Percentiles rank a stretch among this genome's conserved stretches.
These are phyloP conservation scores for Cliona cf. orientalis DNA, from an alignment of 37 sponge, comb jelly and placozoan genomes.

Conservation along the genomic window DNA sequence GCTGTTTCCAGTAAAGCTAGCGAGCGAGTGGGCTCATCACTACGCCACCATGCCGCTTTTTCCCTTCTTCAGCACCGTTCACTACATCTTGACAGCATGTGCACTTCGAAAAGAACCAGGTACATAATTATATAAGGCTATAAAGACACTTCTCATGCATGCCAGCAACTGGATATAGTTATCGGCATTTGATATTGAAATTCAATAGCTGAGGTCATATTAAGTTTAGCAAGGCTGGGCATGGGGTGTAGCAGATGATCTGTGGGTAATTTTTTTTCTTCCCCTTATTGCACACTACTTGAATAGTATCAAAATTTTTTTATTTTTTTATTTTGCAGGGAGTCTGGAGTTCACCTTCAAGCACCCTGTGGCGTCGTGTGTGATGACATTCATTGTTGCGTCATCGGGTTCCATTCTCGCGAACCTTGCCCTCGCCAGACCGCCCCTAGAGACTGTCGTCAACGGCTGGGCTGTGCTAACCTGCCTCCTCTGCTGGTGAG, in stretches of 20 bases:
- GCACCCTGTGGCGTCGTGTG: constrained; percentile 76
- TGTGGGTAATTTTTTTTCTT: background rate
- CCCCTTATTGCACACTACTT: background rate
- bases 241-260: too few relatives aligned
- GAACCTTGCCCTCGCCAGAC: constrained; percentile 53
- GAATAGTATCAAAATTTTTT: background rate
- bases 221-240: too few relatives aligned
- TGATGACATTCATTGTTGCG: constrained; percentile 38
- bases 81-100: constrained; percentile 52
- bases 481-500: constrained; percentile 42
- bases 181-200: too few relatives aligned
- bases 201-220: too few relatives aligned
- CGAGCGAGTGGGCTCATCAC: constrained; percentile 7
- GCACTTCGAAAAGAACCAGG: constrained; percentile 63
- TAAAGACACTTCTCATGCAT: too few relatives aligned
- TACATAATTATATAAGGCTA: background rate
- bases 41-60: constrained; percentile 41
- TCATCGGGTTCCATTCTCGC: constrained; percentile 52
- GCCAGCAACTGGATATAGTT: too few relatives aligned
- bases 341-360: constrained; percentile 43
- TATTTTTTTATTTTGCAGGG: background rate
- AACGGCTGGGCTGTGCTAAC: constrained; percentile 16
- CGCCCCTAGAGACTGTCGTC: constrained; percentile 43
- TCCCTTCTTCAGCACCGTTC: constrained; percentile 54
- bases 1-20: background rate